Percentiles rank a stretch among this genome's conserved stretches.
Evolutionary conservation across 2,888 invertebrate genomes (phyloP).

Genomic region (Nomada ferruginata): DNA sequence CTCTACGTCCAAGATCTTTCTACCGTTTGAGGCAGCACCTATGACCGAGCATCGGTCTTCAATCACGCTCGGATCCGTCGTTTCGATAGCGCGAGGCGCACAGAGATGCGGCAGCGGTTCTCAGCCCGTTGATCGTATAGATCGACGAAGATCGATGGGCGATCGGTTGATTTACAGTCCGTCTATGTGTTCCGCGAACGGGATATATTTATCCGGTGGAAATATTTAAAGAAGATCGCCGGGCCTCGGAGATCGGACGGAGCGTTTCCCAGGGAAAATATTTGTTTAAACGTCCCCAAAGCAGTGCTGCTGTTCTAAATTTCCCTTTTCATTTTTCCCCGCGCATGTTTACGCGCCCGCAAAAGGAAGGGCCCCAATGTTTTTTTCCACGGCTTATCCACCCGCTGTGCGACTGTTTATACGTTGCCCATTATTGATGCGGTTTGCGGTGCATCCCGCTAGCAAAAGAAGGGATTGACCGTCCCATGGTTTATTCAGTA

Average conservation of each 20-base stretch:
- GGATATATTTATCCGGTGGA: conserved; percentile 58
- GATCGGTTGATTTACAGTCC: conserved; percentile 49
- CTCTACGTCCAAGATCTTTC: conserved; percentile 24
- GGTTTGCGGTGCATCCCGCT: conserved; percentile 42
- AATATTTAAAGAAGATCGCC: conserved; percentile 62
- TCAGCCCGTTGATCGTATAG: conserved; percentile 56
- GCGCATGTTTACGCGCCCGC: conserved; percentile 44
- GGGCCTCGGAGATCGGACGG: not conserved
- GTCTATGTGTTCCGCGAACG: conserved; percentile 21
- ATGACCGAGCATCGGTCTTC: conserved; percentile 65
- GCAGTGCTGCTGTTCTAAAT: conserved; percentile 26
- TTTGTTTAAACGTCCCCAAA: conserved; percentile 51
- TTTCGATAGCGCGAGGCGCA: conserved; percentile 67
- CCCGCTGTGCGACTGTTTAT: conserved; percentile 52
- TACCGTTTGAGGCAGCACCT: conserved; percentile 36
- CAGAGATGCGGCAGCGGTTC: conserved; percentile 67
- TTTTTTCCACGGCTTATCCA: conserved; percentile 44
- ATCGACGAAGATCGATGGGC: conserved; percentile 66
- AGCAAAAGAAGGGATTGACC: conserved; percentile 52
- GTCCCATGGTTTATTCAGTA: conserved; percentile 54
- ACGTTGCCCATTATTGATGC: conserved; percentile 56
- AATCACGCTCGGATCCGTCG: conserved; percentile 72
- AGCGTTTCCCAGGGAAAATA: conserved; percentile 51
- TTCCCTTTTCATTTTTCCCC: conserved; percentile 15
- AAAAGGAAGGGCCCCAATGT: conserved; percentile 31